phyloP scores from a whole-genome alignment of 2,797 vertebrate genomes.

The Crocodylus rhombifer region DNA sequence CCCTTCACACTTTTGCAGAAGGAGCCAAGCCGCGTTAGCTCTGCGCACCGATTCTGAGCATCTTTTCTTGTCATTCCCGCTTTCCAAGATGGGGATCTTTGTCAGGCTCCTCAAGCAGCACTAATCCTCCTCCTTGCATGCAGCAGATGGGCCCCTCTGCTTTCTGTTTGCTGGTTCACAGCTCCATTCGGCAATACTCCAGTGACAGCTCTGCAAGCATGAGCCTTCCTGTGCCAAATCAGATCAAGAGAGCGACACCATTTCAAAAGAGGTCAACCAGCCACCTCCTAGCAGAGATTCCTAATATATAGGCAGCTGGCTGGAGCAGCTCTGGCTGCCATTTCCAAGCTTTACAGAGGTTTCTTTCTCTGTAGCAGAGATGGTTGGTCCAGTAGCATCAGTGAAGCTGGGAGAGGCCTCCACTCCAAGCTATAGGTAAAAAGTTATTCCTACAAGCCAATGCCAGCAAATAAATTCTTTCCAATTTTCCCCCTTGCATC shows the following conservation, averaged over 20 bases:
- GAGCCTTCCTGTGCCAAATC: not conserved
- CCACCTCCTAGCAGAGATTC: not conserved
- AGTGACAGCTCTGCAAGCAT: not conserved
- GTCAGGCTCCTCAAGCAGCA: slow-evolving; percentile 45
- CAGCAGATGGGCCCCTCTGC: not conserved
- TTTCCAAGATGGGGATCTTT: not conserved
- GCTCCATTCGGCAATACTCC: not conserved
- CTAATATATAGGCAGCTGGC: fast-evolving
- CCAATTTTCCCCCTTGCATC: not conserved
- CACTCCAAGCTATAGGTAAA: not conserved
- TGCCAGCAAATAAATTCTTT: not conserved
- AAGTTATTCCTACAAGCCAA: not conserved
- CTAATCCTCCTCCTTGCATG: not conserved
- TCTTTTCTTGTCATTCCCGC: not conserved
- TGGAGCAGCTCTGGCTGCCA: not conserved
- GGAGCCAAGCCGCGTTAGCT: not conserved
- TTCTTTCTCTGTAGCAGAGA: not conserved
- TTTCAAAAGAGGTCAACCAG: slow-evolving; percentile 10
- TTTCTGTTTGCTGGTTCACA: not conserved
- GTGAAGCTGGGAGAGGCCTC: not conserved
- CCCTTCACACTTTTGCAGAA: not conserved
- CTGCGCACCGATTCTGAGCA: not conserved
- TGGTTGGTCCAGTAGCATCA: not conserved
- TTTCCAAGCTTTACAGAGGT: not conserved
- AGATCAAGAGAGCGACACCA: not conserved